Percentiles rank a stretch among this genome's conserved stretches.
phyloP scores from a whole-genome alignment of 1,140 invertebrate species.

The Solenopsis fugax region DNA sequence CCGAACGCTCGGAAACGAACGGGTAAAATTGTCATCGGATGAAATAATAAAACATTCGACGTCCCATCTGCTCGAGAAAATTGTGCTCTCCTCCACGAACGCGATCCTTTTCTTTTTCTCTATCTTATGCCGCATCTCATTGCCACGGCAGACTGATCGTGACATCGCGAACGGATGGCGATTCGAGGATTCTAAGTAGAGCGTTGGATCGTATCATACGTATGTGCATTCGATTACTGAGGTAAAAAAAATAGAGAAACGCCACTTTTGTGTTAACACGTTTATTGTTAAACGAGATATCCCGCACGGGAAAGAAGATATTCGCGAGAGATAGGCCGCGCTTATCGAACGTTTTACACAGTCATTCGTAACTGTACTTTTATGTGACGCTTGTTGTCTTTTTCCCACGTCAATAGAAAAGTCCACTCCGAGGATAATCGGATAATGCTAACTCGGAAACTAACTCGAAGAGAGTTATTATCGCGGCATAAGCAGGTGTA shows the following conservation, averaged over 20 bases:
- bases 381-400: background rate
- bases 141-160: background rate
- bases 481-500: background rate
- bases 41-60: background rate
- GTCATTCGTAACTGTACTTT: background rate
- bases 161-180: background rate
- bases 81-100: too few species aligned
- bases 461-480: background rate
- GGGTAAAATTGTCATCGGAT: background rate
- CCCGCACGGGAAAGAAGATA: background rate
- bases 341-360: conserved; percentile 9
- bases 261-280: background rate
- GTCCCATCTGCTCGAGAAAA: background rate
- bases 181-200: conserved; percentile 19
- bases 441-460: background rate
- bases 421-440: background rate
- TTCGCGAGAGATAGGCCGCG: conserved; percentile 2
- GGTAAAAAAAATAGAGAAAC: background rate
- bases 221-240: background rate
- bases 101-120: background rate
- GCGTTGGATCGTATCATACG: background rate
- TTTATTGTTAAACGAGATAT: background rate
- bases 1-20: too few species aligned
- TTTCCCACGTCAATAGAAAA: conserved; percentile 16
- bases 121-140: background rate